Evolutionary conservation across 2,888 invertebrate genomes (phyloP).

Genomic region (Melipona beecheii): DNA sequence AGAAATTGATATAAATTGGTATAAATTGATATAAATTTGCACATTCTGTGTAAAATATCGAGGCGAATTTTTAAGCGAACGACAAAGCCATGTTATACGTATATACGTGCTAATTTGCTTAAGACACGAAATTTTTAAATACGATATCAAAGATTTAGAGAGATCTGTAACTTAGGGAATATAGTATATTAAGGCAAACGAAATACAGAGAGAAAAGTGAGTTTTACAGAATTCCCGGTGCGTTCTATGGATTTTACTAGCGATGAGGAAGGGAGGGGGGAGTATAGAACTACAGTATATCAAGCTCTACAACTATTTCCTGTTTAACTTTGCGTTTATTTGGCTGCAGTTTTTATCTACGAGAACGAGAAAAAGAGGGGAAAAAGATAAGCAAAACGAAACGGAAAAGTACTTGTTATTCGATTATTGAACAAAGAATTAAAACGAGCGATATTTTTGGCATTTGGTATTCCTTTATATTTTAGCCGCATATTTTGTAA

Average conservation of each 20-base stretch:
- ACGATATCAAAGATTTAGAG: constrained; percentile 61
- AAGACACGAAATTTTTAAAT: constrained; percentile 39
- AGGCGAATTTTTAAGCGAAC: constrained; percentile 27
- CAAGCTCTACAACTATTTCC: constrained; percentile 10
- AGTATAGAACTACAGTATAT: neutral
- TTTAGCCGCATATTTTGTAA: constrained; percentile 72
- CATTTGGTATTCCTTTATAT: constrained; percentile 71
- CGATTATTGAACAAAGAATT: neutral
- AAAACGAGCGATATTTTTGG: constrained; percentile 68
- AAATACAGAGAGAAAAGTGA: constrained; percentile 37
- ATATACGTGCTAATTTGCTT: constrained; percentile 8
- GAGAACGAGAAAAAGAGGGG: neutral
- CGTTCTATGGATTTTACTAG: constrained; percentile 48
- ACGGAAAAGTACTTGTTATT: neutral
- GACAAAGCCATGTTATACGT: constrained; percentile 16
- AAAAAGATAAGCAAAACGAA: neutral
- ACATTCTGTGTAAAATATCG: neutral
- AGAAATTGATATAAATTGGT: neutral
- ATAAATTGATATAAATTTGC: too few species aligned
- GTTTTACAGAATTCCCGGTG: constrained; percentile 43
- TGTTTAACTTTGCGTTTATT: constrained; percentile 56
- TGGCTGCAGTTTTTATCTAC: constrained; percentile 48
- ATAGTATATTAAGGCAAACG: constrained; percentile 16
- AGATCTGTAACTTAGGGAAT: constrained; percentile 63
- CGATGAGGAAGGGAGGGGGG: neutral